Conservation (phyloP, 53 echinoderm and acorn worm genomes). For the Crossaster papposus region DNA sequence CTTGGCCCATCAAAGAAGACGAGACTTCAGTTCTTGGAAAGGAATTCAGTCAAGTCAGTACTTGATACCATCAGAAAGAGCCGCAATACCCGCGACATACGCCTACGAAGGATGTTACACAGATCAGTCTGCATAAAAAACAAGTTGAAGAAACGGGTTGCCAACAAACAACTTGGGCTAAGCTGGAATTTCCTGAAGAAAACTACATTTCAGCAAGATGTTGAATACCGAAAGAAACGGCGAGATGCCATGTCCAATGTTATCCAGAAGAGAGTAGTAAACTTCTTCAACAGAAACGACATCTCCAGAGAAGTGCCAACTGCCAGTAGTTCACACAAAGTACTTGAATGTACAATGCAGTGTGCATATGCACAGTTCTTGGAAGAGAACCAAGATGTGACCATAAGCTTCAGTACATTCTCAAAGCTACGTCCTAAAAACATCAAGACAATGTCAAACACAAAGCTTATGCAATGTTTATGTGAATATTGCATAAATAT, state of each 20-base stretch:
- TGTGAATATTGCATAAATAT: slow-evolving; percentile 67
- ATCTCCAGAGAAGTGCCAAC: slow-evolving; percentile 10
- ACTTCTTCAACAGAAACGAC: slow-evolving; percentile 13
- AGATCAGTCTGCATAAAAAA: slow-evolving; percentile 54
- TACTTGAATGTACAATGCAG: slow-evolving; percentile 23
- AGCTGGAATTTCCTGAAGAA: slow-evolving; percentile 65
- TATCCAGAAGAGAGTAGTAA: neutral
- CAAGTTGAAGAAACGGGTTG: slow-evolving; percentile 55
- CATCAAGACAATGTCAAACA: slow-evolving; percentile 48
- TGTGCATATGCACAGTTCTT: slow-evolving; percentile 54
- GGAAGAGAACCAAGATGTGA: slow-evolving; percentile 48
- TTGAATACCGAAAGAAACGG: slow-evolving; percentile 13
- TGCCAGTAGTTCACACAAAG: slow-evolving; percentile 21
- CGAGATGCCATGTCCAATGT: neutral
- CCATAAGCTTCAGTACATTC: slow-evolving; percentile 41
- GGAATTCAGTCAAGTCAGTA: slow-evolving; percentile 54
- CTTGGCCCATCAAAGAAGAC: slow-evolving; percentile 41
- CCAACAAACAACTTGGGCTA: slow-evolving; percentile 55
- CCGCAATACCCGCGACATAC: slow-evolving; percentile 39
- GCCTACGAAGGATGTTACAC: slow-evolving; percentile 60
- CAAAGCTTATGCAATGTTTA: slow-evolving; percentile 60
- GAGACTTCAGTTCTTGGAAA: slow-evolving; percentile 13
- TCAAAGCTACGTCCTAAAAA: slow-evolving; percentile 49
- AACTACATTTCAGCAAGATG: neutral
- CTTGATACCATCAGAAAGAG: slow-evolving; percentile 54